Conservation (phyloP, 2,888 invertebrate species). For the Parnassius glacialis region DNA sequence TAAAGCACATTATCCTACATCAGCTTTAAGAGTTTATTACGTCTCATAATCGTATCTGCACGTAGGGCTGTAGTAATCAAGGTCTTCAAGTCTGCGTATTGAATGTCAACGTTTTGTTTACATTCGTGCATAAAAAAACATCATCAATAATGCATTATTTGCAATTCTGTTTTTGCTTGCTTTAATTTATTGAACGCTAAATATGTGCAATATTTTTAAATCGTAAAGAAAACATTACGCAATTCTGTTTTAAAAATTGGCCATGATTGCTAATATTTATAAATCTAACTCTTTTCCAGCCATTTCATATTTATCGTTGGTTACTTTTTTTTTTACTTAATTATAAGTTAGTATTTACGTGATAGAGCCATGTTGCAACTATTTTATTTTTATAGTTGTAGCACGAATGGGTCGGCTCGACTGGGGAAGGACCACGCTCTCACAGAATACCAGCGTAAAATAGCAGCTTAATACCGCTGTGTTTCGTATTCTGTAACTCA, state of each 20-base stretch:
- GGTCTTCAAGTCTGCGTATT: conserved; percentile 69
- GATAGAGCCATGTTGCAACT: too few relatives aligned
- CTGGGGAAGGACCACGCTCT: too few relatives aligned
- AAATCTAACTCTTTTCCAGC: too few relatives aligned
- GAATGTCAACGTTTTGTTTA: conserved; percentile 75
- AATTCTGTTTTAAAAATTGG: background rate
- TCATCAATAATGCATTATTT: conserved; percentile 38
- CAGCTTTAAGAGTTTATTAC: conserved; percentile 32
- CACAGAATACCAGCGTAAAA: too few relatives aligned
- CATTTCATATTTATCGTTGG: too few relatives aligned
- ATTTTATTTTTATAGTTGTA: too few relatives aligned
- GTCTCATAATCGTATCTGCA: conserved; percentile 35
- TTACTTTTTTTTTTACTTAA: too few relatives aligned
- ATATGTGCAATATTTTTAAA: conserved; percentile 24
- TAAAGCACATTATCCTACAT: conserved; percentile 38
- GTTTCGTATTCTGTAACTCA: too few relatives aligned
- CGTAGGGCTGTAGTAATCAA: conserved; percentile 63
- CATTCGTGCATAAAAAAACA: conserved; percentile 47
- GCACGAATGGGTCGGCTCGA: too few relatives aligned
- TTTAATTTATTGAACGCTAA: conserved; percentile 30
- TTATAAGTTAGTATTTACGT: too few relatives aligned
- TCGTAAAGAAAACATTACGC: conserved; percentile 30
- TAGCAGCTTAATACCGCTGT: too few relatives aligned
- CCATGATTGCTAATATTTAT: too few relatives aligned
- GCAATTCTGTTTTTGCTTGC: conserved; percentile 31